Evolutionary conservation across 2,888 invertebrate genomes (phyloP).

Genomic region (Automeris io): DNA sequence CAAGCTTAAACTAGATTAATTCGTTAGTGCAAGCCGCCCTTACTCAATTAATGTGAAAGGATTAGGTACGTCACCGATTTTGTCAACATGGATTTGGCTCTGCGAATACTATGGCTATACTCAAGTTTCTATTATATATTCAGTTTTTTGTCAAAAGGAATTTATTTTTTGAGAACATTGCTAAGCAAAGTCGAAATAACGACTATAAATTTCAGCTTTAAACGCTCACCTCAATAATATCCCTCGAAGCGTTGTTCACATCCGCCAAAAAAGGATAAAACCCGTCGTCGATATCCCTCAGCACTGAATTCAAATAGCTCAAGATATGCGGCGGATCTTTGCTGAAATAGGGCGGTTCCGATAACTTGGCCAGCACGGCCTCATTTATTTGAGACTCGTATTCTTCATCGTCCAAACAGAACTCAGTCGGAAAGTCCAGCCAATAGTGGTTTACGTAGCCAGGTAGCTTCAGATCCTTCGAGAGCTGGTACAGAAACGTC

Average conservation of each 20-base stretch:
- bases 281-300: slow-evolving; percentile 70
- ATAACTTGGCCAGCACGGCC: slow-evolving; percentile 75
- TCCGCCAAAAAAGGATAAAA: slow-evolving; percentile 84
- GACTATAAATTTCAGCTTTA: no score
- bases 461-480: slow-evolving; percentile 84
- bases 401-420: slow-evolving; percentile 52
- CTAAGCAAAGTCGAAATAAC: no score
- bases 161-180: no score
- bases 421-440: slow-evolving; percentile 86
- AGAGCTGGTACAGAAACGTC: slow-evolving; percentile 83
- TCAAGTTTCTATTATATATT: no score
- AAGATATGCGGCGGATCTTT: slow-evolving; percentile 83
- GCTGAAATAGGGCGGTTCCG: slow-evolving; percentile 78
- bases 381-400: slow-evolving; percentile 73
- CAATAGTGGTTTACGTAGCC: slow-evolving; percentile 89
- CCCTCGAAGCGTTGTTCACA: slow-evolving; percentile 84
- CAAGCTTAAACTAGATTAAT: no score
- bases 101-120: no score
- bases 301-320: slow-evolving; percentile 80
- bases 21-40: no score
- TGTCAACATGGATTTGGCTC: no score
- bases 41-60: no score
- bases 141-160: no score
- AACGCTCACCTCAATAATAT: slow-evolving; percentile 82
- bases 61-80: no score